A percentile compares a stretch with the other conserved stretches of the same genome.
phyloP scores from a whole-genome alignment of 2,888 invertebrate species.

The Andrena praecox region DNA sequence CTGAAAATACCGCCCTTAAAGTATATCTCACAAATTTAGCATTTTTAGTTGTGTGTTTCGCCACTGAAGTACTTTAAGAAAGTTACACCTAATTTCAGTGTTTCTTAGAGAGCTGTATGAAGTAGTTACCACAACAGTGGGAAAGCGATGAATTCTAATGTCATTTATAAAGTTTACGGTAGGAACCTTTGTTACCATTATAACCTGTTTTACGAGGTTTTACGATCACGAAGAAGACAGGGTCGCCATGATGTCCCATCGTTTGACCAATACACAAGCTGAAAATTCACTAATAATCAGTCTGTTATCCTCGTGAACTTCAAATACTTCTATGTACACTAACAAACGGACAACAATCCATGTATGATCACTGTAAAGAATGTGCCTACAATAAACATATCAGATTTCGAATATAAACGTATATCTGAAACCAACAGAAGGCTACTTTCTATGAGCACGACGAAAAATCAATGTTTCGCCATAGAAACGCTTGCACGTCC shows the following conservation, averaged over 20 bases:
- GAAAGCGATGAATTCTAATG: not conserved
- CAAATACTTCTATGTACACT: not conserved
- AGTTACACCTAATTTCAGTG: too few relatives aligned
- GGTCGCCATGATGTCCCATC: conserved; percentile 25
- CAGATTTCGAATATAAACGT: too few relatives aligned
- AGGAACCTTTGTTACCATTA: conserved; percentile 13
- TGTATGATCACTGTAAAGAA: not conserved
- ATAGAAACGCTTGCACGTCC: not conserved
- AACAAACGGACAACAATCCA: not conserved
- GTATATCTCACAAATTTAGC: too few relatives aligned
- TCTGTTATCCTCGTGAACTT: not conserved
- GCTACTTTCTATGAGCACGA: not conserved
- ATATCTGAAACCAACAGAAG: not conserved
- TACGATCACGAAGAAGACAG: not conserved
- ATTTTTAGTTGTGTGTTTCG: too few relatives aligned
- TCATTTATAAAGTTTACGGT: not conserved
- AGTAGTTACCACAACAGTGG: not conserved
- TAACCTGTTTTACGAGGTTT: conserved; percentile 38
- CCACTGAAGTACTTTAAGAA: too few relatives aligned
- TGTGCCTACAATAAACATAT: not conserved
- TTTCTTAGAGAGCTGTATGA: not conserved
- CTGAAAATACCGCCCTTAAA: too few relatives aligned
- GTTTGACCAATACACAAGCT: not conserved
- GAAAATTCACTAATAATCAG: too few relatives aligned
- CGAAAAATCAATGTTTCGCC: not conserved